Conservation (phyloP, 92 coral and sea anemone species). For the Pocillopora meandrina region DNA sequence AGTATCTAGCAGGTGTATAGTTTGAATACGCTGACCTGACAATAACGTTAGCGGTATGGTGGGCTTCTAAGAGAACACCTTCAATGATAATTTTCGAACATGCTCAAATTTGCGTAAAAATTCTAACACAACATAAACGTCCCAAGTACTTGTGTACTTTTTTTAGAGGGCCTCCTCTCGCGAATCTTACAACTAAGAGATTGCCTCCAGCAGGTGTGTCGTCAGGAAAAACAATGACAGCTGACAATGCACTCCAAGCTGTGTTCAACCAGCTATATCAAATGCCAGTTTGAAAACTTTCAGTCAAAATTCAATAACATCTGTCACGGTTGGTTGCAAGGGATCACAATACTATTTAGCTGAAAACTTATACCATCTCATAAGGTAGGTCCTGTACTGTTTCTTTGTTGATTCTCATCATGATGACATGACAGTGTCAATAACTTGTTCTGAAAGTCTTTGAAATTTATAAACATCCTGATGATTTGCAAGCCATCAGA, state of each 20-base stretch:
- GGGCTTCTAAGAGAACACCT: conserved; percentile 14
- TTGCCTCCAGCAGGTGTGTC: conserved; percentile 28
- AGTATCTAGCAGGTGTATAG: conserved; percentile 15
- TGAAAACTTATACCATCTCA: conserved; percentile 29
- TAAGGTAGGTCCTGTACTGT: conserved; percentile 35
- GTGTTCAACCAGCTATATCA: conserved; percentile 28
- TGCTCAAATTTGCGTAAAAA: conserved; percentile 18
- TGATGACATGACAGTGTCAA: conserved; percentile 33
- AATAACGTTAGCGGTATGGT: conserved; percentile 15
- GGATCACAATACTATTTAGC: conserved; percentile 36
- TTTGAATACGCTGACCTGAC: conserved; percentile 15
- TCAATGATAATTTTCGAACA: conserved; percentile 19
- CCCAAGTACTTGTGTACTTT: conserved; percentile 40
- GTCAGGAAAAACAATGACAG: conserved; percentile 29
- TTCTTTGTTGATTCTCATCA: conserved; percentile 34
- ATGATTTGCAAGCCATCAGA: conserved; percentile 44
- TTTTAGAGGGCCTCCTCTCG: conserved; percentile 33
- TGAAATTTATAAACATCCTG: conserved; percentile 37
- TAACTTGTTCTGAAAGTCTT: conserved; percentile 39
- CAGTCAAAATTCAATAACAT: conserved; percentile 18
- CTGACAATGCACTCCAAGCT: conserved; percentile 20
- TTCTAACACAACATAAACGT: conserved; percentile 35
- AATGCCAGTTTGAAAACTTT: conserved; percentile 28
- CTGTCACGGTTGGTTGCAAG: conserved; percentile 41
- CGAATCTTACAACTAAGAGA: conserved; percentile 13